Conservation (phyloP, 2,797 vertebrate genomes). For the Mionectes olivaceus region DNA sequence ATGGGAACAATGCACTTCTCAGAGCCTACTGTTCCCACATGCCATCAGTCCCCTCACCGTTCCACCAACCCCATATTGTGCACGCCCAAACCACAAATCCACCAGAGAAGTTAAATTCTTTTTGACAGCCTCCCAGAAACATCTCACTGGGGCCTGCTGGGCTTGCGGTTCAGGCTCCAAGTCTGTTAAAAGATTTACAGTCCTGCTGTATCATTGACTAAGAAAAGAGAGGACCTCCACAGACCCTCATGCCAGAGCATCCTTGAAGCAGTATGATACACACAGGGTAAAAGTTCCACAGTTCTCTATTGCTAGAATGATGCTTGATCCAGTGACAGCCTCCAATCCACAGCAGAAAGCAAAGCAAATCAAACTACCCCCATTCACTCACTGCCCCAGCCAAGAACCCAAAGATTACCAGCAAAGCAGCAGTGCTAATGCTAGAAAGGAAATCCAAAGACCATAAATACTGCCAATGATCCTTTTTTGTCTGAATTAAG, state of each 20-base stretch:
- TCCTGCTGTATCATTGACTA: not conserved
- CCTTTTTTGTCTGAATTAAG: not conserved
- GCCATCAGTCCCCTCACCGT: not conserved
- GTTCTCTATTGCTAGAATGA: not conserved
- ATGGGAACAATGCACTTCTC: not conserved
- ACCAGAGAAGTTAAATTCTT: not conserved
- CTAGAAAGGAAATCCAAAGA: not conserved
- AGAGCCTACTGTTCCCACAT: not conserved
- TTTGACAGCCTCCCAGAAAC: not conserved
- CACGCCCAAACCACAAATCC: not conserved
- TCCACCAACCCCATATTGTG: accelerated
- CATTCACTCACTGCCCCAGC: not conserved
- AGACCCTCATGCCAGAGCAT: not conserved
- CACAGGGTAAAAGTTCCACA: not conserved
- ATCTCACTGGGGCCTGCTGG: not conserved
- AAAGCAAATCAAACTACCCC: not conserved
- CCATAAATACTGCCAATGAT: not conserved
- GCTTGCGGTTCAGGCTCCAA: not conserved
- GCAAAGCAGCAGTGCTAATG: not conserved
- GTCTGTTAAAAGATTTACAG: not conserved
- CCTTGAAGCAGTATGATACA: not conserved
- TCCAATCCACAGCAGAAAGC: not conserved
- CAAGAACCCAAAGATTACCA: not conserved
- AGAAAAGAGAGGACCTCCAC: not conserved
- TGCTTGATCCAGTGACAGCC: not conserved